These are phyloP conservation scores for Drosophila demipolita DNA, from an alignment of 2,888 invertebrate genomes.

Conservation along the genomic window DNA sequence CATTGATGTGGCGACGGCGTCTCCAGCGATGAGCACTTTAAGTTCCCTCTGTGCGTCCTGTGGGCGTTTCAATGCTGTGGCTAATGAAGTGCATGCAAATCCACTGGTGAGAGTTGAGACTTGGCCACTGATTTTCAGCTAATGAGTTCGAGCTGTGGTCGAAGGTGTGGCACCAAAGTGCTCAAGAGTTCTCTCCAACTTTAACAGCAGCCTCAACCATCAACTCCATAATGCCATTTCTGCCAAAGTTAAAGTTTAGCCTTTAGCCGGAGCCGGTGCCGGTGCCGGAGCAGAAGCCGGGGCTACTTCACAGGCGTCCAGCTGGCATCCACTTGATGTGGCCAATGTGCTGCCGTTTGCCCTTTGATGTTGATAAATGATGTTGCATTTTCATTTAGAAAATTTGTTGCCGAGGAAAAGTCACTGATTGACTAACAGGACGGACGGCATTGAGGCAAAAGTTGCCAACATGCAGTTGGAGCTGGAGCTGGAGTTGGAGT, in stretches of 20 bases:
- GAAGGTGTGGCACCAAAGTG: slow-evolving; percentile 50
- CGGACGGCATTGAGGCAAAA: slow-evolving; percentile 51
- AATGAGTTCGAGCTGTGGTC: slow-evolving; percentile 59
- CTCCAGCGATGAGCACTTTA: slow-evolving; percentile 29
- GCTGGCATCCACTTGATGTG: slow-evolving; percentile 57
- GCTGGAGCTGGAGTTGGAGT: not conserved
- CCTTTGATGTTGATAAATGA: slow-evolving; percentile 76
- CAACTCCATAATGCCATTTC: slow-evolving; percentile 45
- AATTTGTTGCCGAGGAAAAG: slow-evolving; percentile 77
- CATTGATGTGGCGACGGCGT: slow-evolving; percentile 65
- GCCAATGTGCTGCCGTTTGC: slow-evolving; percentile 71
- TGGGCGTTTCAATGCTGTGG: slow-evolving; percentile 61
- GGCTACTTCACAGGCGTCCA: slow-evolving; percentile 49
- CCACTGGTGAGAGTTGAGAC: slow-evolving; percentile 23
- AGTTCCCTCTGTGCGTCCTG: slow-evolving; percentile 16
- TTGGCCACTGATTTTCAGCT: slow-evolving; percentile 49
- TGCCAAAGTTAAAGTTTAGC: slow-evolving; percentile 35
- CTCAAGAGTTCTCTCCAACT: slow-evolving; percentile 38
- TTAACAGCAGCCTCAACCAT: slow-evolving; percentile 28
- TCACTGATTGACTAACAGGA: slow-evolving; percentile 77
- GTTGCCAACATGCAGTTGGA: slow-evolving; percentile 35
- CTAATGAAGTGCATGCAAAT: slow-evolving; percentile 79
- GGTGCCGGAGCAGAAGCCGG: not conserved
- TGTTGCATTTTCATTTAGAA: slow-evolving; percentile 79
- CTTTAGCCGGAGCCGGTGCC: not conserved